These are phyloP conservation scores for Actias luna DNA, from an alignment of 2,888 invertebrate genomes.

Conservation along the genomic window DNA sequence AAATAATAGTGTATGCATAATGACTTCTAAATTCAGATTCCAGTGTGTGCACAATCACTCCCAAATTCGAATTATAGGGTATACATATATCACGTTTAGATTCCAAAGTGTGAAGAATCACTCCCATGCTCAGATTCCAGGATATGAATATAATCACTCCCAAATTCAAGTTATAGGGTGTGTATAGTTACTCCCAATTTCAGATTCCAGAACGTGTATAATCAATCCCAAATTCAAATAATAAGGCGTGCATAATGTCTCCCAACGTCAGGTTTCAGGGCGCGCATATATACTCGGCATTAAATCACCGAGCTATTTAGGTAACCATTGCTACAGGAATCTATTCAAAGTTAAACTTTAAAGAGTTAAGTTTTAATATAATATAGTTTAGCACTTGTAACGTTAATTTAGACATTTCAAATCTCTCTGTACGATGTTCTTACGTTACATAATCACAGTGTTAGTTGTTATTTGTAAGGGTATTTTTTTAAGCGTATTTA, in stretches of 20 bases:
- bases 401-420: slow-evolving; percentile 32
- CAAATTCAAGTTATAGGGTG: background rate
- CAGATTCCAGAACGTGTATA: background rate
- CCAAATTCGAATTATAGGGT: too few relatives aligned
- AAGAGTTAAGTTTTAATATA: slow-evolving; percentile 60
- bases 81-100: too few relatives aligned
- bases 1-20: background rate
- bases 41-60: background rate
- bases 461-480: slow-evolving; percentile 7
- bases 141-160: background rate
- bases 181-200: background rate
- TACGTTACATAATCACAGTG: slow-evolving; percentile 2
- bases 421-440: slow-evolving; percentile 18
- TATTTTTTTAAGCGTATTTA: slow-evolving; percentile 30
- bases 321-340: slow-evolving; percentile 5
- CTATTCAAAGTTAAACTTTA: slow-evolving; percentile 64
- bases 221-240: background rate
- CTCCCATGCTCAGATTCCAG: background rate
- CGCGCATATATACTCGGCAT: slow-evolving; percentile 35
- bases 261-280: slow-evolving; percentile 8
- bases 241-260: slow-evolving; percentile 27
- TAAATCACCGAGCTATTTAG: background rate
- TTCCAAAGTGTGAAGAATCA: background rate
- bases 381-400: slow-evolving; percentile 58
- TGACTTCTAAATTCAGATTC: background rate